Conservation (phyloP, 1,140 invertebrate genomes). For the Cotesia glomerata region DNA sequence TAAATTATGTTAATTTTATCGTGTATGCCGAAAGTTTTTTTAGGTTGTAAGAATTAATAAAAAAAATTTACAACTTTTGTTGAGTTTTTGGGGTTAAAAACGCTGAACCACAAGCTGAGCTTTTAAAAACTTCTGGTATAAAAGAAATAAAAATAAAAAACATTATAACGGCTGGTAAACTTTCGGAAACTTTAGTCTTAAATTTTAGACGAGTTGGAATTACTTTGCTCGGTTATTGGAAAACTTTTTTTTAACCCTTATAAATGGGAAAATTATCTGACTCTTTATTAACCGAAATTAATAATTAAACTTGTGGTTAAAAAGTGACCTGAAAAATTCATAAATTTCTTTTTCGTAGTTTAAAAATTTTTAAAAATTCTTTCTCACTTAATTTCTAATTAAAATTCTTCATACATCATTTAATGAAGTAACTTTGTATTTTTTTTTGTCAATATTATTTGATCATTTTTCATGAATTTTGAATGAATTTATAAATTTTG, state of each 20-base stretch:
- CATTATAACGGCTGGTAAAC: constrained; percentile 45
- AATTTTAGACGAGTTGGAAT: constrained; percentile 24
- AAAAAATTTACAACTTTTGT: constrained; percentile 47
- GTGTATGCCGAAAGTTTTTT: neutral
- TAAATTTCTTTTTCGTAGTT: neutral
- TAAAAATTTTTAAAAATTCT: neutral
- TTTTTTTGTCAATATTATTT: too few relatives aligned
- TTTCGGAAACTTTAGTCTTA: constrained; percentile 38
- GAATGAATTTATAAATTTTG: too few relatives aligned
- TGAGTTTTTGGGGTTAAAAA: constrained; percentile 58
- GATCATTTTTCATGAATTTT: too few relatives aligned
- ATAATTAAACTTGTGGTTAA: neutral
- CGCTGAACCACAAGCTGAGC: constrained; percentile 53
- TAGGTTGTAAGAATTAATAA: neutral
- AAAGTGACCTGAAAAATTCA: neutral
- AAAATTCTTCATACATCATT: too few relatives aligned
- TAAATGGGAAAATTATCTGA: neutral
- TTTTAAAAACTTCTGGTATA: constrained; percentile 51
- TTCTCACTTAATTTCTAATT: too few relatives aligned
- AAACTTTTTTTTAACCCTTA: neutral
- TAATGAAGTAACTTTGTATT: neutral
- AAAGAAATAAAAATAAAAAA: constrained; percentile 30
- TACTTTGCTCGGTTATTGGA: constrained; percentile 16
- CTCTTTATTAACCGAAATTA: neutral
- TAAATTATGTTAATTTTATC: neutral